Base-by-base conservation (phyloP, 2,888 invertebrate genomes). In the Halictus ligatus region DNA sequence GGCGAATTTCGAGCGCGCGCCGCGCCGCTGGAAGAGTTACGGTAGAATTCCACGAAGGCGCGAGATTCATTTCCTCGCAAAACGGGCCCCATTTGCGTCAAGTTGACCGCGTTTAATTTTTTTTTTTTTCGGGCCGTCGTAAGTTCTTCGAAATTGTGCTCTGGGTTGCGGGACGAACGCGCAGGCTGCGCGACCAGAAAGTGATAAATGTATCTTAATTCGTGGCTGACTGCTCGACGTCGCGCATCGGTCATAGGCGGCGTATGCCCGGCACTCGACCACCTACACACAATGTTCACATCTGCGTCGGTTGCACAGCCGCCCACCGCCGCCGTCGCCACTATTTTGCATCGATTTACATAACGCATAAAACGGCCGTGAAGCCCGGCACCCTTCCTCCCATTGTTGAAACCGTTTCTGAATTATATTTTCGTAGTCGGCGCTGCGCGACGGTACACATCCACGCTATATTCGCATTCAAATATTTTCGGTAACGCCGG, bases 281-380 rank as follows among this genome's bases (percentile, higher is more conserved):
- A 78, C 60, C 73, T 78, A 75, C 75, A 83, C 78, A 78, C 58
- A 58, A 58, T 58, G 58, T 58, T 58, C 58, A 21, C 84, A 85
- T 80, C 29, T 80, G 83, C 81, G 83, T 75, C 73, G 69, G 71
- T 29, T 40, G n/a, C 40, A 40, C 21, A 10, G 40, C 43, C 21
- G 35, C 18, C 40, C 40, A 21, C 72, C 81, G 79, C 25, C 86
- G 74, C 64, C 69, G n/a, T 43, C 81, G 80, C 29, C 71, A 86
- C 92, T 93, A 92, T 93, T 95, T 94, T 95, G 93, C 94, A 95
- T 95, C 91, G 92, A 95, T 95, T 95, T 95, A 94, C 95, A 95
- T 95, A 95, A 94, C 92, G 92, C 92, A 93, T 93, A 94, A 94
- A 94, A 94, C 93, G 92, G 91, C 91, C 78, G 74, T 67, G 69